phyloP scores from a whole-genome alignment of 2,797 vertebrate genomes.

The Parambassis ranga region DNA sequence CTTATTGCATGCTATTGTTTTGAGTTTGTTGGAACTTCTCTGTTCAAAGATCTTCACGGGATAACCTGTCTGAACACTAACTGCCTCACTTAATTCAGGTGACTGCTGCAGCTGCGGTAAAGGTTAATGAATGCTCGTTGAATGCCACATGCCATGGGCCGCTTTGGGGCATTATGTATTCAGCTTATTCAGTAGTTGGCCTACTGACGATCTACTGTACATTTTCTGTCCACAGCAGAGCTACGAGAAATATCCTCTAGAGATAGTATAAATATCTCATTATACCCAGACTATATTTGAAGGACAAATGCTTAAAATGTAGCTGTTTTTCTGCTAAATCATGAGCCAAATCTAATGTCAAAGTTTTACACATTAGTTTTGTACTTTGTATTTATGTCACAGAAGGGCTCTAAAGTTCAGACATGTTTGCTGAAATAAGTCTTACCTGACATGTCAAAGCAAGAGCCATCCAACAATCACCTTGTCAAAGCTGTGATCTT shows the following conservation, averaged over 20 bases:
- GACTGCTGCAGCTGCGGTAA: conserved; percentile 59
- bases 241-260: conserved; percentile 38
- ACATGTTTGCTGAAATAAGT: conserved; percentile 29
- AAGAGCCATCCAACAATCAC: conserved; percentile 62
- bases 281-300: conserved; percentile 40
- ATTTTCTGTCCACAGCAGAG: conserved; percentile 41
- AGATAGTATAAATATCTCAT: conserved; percentile 66
- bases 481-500: conserved; percentile 75
- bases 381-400: conserved; percentile 19
- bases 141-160: conserved; percentile 67
- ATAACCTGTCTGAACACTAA: conserved; percentile 38
- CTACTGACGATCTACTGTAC: conserved; percentile 57
- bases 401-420: neutral
- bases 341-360: neutral
- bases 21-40: conserved; percentile 9
- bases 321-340: neutral
- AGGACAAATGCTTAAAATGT: conserved; percentile 49
- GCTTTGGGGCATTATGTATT: conserved; percentile 67
- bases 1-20: conserved; percentile 5
- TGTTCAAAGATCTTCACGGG: conserved; percentile 11
- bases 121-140: conserved; percentile 78
- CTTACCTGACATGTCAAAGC: conserved; percentile 59
- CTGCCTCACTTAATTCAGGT: conserved; percentile 51
- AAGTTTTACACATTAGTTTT: neutral
- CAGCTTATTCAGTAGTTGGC: conserved; percentile 54